phyloP scores from a whole-genome alignment of 2,888 invertebrate genomes.

The Mythimna pallens region DNA sequence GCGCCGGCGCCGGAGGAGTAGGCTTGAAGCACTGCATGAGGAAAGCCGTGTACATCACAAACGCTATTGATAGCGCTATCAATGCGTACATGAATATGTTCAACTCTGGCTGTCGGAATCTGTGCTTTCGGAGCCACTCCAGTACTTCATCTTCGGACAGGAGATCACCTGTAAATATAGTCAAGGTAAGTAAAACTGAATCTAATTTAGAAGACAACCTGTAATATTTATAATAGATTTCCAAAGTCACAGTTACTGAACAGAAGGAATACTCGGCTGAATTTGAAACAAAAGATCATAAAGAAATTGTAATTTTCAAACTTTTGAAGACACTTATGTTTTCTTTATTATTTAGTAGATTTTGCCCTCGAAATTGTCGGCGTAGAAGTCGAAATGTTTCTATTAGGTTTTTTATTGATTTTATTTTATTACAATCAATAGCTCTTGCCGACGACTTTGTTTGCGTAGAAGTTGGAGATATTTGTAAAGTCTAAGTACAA shows the following conservation, averaged over 20 bases:
- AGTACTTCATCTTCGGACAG: slow-evolving; percentile 96
- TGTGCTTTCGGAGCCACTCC: slow-evolving; percentile 97
- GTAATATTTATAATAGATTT: background rate
- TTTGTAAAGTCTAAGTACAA: too few species aligned
- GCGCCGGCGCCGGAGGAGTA: slow-evolving; percentile 91
- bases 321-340: background rate
- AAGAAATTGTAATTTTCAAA: background rate
- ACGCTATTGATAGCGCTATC: slow-evolving; percentile 95
- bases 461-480: too few species aligned
- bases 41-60: slow-evolving; percentile 97
- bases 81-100: slow-evolving; percentile 98
- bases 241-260: background rate
- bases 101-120: slow-evolving; percentile 97
- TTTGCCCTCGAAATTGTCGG: too few species aligned
- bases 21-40: slow-evolving; percentile 97
- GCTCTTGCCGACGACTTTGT: too few species aligned
- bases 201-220: too few species aligned
- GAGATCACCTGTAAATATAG: slow-evolving; percentile 93
- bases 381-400: too few species aligned
- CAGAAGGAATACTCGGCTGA: background rate
- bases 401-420: too few species aligned
- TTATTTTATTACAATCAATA: too few species aligned
- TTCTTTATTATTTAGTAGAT: too few species aligned
- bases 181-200: background rate
- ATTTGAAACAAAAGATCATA: background rate